Evolutionary conservation across 2,888 invertebrate species (phyloP).

Genomic region (Eledone cirrhosa): DNA sequence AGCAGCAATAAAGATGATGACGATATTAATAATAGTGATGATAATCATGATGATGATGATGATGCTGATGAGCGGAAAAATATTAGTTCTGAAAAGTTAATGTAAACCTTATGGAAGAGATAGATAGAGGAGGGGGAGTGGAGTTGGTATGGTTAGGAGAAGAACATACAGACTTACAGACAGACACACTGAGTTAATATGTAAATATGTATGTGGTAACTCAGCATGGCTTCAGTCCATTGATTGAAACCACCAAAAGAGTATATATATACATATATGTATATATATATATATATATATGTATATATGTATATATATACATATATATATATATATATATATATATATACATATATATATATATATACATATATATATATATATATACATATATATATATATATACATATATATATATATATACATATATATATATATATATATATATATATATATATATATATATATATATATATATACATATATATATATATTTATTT

Average conservation of each 20-base stretch:
- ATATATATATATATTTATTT: not conserved
- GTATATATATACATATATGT: not conserved
- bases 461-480: constrained; percentile 2
- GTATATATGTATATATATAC: not conserved
- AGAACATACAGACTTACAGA: too few species aligned
- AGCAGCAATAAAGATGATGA: too few species aligned
- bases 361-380: not conserved
- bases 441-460: not conserved
- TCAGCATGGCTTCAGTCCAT: too few species aligned
- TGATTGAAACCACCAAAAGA: not conserved
- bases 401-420: not conserved
- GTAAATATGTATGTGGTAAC: too few species aligned
- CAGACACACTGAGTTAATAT: too few species aligned
- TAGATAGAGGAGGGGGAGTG: too few species aligned
- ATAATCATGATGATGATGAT: too few species aligned
- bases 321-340: not conserved
- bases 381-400: not conserved
- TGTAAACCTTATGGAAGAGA: too few species aligned
- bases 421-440: not conserved
- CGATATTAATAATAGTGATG: too few species aligned
- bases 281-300: not conserved
- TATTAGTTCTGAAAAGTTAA: too few species aligned
- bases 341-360: not conserved
- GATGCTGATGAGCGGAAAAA: too few species aligned
- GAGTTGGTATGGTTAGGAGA: too few species aligned